These are phyloP conservation scores for Balaenoptera acutorostrata DNA, from an alignment of 2,113 vertebrate species.

Conservation along the genomic window DNA sequence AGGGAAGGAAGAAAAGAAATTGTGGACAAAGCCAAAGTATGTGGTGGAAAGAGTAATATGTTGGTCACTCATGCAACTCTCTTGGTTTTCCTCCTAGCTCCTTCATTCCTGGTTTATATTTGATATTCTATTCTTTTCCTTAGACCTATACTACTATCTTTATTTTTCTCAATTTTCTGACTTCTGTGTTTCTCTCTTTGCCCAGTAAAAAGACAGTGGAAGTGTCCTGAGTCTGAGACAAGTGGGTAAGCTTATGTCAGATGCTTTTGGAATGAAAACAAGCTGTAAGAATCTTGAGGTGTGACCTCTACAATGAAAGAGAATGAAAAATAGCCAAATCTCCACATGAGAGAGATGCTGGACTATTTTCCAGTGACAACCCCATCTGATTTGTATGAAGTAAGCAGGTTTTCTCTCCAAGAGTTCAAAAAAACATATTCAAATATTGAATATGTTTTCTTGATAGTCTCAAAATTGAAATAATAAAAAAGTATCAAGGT, in stretches of 20 bases:
- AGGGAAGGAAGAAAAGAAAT: neutral
- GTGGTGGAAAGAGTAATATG: neutral
- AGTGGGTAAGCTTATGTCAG: neutral
- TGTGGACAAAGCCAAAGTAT: neutral
- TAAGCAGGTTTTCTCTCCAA: constrained; percentile 5
- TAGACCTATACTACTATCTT: neutral
- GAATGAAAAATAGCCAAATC: constrained; percentile 25
- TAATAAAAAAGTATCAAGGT: neutral
- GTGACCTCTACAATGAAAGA: neutral
- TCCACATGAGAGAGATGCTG: constrained; percentile 34
- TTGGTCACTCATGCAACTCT: neutral
- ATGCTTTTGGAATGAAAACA: constrained; percentile 41
- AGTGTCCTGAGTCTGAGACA: neutral
- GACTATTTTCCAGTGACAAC: constrained; percentile 6
- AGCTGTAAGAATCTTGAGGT: neutral
- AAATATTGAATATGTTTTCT: neutral
- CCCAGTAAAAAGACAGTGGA: neutral
- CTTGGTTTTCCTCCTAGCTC: neutral
- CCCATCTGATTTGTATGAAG: constrained; percentile 31
- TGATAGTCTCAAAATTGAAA: neutral
- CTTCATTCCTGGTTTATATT: neutral
- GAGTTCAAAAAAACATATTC: neutral
- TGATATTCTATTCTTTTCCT: neutral
- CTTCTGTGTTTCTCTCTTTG: neutral
- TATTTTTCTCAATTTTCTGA: neutral